phyloP scores from a whole-genome alignment of 1,140 invertebrate species.

The Eueides isabella region DNA sequence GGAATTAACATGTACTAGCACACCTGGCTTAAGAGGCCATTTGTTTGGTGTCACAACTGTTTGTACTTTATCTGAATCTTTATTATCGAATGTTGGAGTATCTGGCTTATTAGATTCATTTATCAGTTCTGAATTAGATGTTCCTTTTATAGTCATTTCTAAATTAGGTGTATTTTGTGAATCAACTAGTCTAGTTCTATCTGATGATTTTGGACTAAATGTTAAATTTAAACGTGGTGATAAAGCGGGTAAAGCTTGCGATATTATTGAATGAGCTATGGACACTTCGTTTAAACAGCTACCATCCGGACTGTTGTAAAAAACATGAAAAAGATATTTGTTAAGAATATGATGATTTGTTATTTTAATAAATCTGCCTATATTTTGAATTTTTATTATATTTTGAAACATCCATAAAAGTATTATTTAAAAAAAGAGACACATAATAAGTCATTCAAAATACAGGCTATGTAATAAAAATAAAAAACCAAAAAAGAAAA shows the following conservation, averaged over 20 bases:
- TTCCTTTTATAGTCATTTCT: slow-evolving; percentile 67
- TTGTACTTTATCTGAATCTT: slow-evolving; percentile 54
- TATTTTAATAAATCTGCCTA: slow-evolving; percentile 11
- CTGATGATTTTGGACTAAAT: slow-evolving; percentile 76
- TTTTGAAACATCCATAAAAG: not conserved
- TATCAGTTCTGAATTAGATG: slow-evolving; percentile 54
- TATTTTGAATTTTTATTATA: slow-evolving; percentile 3
- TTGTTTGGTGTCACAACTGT: slow-evolving; percentile 83
- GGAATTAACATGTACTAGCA: slow-evolving; percentile 91
- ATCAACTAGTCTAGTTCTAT: slow-evolving; percentile 77
- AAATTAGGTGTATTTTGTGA: slow-evolving; percentile 69
- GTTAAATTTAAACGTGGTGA: slow-evolving; percentile 73
- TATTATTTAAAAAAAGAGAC: not conserved
- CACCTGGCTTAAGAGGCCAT: slow-evolving; percentile 94
- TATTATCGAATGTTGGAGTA: slow-evolving; percentile 54
- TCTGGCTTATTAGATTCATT: slow-evolving; percentile 50
- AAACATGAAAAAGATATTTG: slow-evolving; percentile 63
- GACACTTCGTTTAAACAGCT: slow-evolving; percentile 80
- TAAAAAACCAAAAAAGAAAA: no score
- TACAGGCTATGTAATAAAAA: slow-evolving; percentile 19
- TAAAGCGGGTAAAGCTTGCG: slow-evolving; percentile 79
- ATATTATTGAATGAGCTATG: slow-evolving; percentile 81
- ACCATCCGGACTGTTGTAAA: slow-evolving; percentile 74
- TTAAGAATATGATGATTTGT: slow-evolving; percentile 54
- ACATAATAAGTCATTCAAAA: not conserved